Percentiles rank a stretch among this genome's conserved stretches.
phyloP scores from a whole-genome alignment of 2,113 vertebrate genomes.

The Myiagra hebetior region DNA sequence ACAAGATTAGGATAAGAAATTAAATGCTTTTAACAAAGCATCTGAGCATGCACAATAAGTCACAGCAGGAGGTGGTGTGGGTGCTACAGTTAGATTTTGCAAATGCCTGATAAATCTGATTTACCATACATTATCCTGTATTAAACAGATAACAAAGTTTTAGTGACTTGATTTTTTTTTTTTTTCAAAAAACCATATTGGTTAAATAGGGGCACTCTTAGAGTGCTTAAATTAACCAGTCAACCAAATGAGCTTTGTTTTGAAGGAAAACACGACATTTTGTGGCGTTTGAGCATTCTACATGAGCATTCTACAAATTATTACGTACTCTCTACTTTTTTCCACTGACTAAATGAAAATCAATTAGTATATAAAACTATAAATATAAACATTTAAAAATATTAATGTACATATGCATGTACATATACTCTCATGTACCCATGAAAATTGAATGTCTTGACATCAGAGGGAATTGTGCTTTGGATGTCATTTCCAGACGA shows the following conservation, averaged over 20 bases:
- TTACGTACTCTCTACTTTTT: background rate
- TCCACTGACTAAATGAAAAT: background rate
- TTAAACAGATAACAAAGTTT: background rate
- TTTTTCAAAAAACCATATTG: background rate
- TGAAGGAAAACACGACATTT: background rate
- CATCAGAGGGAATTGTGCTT: background rate
- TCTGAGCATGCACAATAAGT: background rate
- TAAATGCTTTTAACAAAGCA: background rate
- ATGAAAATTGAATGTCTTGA: background rate
- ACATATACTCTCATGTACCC: background rate
- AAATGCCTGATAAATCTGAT: background rate
- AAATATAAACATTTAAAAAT: background rate
- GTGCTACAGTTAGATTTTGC: background rate
- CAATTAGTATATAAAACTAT: background rate
- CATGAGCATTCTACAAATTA: background rate
- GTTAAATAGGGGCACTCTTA: background rate
- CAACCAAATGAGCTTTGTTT: background rate
- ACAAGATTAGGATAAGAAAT: background rate
- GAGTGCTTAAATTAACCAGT: background rate
- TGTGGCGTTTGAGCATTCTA: background rate
- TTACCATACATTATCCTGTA: background rate
- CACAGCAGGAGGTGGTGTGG: fast-evolving
- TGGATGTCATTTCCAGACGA: background rate
- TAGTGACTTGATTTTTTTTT: too few species aligned
- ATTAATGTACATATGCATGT: fast-evolving